phyloP scores from a whole-genome alignment of 2,797 vertebrate species.

The Parauchenoglanis ngamensis region DNA sequence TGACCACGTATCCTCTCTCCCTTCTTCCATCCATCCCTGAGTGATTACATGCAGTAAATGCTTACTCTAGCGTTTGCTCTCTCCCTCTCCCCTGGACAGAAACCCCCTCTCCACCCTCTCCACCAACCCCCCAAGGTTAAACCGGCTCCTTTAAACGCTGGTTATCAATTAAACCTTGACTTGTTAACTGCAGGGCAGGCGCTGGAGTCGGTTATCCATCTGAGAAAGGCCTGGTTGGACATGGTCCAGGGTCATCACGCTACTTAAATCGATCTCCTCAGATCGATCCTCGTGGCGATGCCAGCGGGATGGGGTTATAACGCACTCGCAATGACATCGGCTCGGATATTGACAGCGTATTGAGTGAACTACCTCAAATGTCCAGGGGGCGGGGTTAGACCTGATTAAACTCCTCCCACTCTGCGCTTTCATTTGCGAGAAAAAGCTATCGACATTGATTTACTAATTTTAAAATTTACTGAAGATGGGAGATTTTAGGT shows the following conservation, averaged over 20 bases:
- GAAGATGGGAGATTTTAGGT: neutral
- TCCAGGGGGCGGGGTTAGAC: neutral
- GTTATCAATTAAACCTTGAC: slow-evolving; percentile 73
- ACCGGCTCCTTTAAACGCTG: slow-evolving; percentile 70
- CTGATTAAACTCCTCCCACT: neutral
- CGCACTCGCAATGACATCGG: neutral
- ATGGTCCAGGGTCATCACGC: neutral
- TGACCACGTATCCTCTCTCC: slow-evolving; percentile 16
- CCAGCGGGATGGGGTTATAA: neutral
- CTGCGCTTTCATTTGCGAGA: neutral
- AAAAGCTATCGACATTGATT: neutral
- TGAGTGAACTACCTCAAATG: neutral
- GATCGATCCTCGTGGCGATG: neutral
- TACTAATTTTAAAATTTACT: neutral
- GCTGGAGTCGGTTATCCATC: slow-evolving; percentile 45
- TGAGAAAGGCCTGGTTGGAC: slow-evolving; percentile 1
- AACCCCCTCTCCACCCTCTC: slow-evolving; percentile 14
- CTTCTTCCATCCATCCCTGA: slow-evolving; percentile 42
- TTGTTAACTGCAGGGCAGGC: slow-evolving; percentile 58
- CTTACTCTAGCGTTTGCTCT: slow-evolving; percentile 66
- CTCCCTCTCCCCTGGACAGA: slow-evolving; percentile 40
- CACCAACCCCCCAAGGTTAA: slow-evolving; percentile 65
- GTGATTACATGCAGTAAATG: slow-evolving; percentile 70
- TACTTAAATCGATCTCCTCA: neutral
- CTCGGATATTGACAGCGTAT: neutral